A percentile compares a stretch with the other conserved stretches of the same genome.
phyloP scores from a whole-genome alignment of 2,797 vertebrate genomes.

The Setipinna tenuifilis region DNA sequence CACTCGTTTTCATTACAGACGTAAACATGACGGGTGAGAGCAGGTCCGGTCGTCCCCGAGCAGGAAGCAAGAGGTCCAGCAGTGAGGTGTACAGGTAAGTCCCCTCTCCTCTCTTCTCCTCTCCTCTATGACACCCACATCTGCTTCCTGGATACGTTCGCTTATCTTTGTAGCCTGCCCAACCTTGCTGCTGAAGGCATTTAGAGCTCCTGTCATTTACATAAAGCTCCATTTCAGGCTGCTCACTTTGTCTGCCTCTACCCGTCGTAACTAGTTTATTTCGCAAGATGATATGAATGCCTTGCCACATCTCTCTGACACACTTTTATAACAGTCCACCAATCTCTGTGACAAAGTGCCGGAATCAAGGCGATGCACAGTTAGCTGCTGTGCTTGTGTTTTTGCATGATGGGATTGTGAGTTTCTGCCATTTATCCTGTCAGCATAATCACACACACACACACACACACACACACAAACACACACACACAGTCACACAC shows the following conservation, averaged over 20 bases:
- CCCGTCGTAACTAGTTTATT: not conserved
- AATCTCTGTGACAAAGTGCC: constrained; percentile 1
- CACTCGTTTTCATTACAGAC: constrained; percentile 27
- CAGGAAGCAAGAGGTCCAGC: constrained; percentile 41
- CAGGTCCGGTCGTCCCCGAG: constrained; percentile 34
- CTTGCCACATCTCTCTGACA: constrained; percentile 6
- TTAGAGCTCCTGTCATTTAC: not conserved
- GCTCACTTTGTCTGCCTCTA: not conserved
- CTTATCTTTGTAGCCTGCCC: not conserved
- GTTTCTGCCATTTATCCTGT: not conserved
- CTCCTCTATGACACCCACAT: not conserved
- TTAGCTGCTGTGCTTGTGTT: constrained; percentile 15
- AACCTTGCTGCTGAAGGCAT: not conserved
- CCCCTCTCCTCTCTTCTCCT: not conserved
- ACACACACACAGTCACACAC: not conserved
- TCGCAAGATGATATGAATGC: not conserved
- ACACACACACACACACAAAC: constrained; percentile 8
- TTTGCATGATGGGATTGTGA: constrained; percentile 23
- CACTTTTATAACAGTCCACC: constrained; percentile 12
- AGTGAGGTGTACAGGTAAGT: constrained; percentile 46
- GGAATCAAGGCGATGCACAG: not conserved
- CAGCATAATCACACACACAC: not conserved
- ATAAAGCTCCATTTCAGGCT: constrained; percentile 13
- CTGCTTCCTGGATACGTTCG: not conserved
- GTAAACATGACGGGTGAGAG: constrained; percentile 47